Evolutionary conservation across 35 echinoderm and acorn worm species (phyloP).

Genomic region (Ophioderma brevispina): DNA sequence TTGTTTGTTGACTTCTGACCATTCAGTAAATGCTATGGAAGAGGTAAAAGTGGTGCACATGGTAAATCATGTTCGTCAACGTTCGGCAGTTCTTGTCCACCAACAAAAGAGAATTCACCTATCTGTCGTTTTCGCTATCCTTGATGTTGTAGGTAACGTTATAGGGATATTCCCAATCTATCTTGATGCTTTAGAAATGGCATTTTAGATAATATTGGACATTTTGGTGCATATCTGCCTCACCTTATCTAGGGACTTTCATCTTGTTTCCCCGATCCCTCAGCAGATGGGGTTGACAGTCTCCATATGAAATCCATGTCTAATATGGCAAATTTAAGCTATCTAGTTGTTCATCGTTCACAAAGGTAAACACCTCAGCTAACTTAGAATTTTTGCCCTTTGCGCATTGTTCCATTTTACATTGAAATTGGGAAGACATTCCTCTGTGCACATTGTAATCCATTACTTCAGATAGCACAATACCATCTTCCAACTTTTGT

Average conservation of each 20-base stretch:
- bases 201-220: background rate
- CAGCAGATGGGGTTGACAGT: slow-evolving; percentile 27
- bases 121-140: slow-evolving; percentile 1
- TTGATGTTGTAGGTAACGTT: slow-evolving; percentile 8
- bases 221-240: slow-evolving; percentile 11
- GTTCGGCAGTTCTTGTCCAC: too few relatives aligned
- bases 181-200: slow-evolving; percentile 3
- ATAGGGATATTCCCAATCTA: slow-evolving; percentile 13
- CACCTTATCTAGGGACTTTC: slow-evolving; percentile 25
- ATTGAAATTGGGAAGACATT: slow-evolving; percentile 26
- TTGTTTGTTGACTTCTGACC: too few relatives aligned
- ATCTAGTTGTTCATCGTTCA: slow-evolving; percentile 3
- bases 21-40: too few relatives aligned
- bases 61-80: too few relatives aligned
- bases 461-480: too few relatives aligned
- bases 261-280: slow-evolving; percentile 13
- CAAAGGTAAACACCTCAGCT: background rate
- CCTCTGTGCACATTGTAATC: slow-evolving; percentile 28
- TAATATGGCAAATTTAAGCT: slow-evolving; percentile 14
- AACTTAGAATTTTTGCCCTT: slow-evolving; percentile 31
- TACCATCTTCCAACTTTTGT: too few relatives aligned
- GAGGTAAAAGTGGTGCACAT: too few relatives aligned
- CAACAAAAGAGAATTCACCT: slow-evolving; percentile 38
- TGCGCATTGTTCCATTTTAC: slow-evolving; percentile 39
- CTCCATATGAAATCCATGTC: slow-evolving; percentile 1